Base-by-base conservation (phyloP, 2,113 vertebrate species). In the Bubo blakistoni region DNA sequence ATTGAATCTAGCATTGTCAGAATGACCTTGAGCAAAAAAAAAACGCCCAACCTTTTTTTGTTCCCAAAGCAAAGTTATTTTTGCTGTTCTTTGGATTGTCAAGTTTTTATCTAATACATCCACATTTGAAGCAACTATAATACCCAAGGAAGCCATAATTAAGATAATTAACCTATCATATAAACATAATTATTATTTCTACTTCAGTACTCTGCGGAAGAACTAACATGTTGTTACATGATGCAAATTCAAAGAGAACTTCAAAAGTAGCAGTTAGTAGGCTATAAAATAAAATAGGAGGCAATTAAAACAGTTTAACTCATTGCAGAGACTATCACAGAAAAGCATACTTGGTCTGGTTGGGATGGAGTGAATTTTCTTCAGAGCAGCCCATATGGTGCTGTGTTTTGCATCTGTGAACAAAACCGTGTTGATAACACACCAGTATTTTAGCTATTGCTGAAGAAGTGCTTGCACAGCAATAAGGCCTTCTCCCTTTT, bases 131-230 rank as follows among this genome's bases (percentile, higher is more conserved):
- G n/a, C 46, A 91, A 81, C 61, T 81, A 13, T 47, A 91, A 96
- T 49, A 81, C 30, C 30, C 34, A 72, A 86, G 44, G 26, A 91
- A 84, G 65, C 30, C n/a, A 65, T 91, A 89, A 97, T 89, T 95
- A 96, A 81, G 84, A 58, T 90, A 92, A 96, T 97, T 96, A 94
- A 81, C 32, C 77, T 86, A 91, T 94, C 92, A 94, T 38, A 81
- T 44, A 79, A 27, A 89, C 4, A 1, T 92, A 91, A 93, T 95
- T 90, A 85, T 46, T 84, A 87, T 84, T 81, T 90, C 88, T 86
- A 80, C 90, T 92, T 95, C 67, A 94, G 7, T 63, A 85, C 57
- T 76, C 21, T 46, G 34, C 78, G 70, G 47, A 91, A 92, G 83
- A 81, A 59, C 51, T 67, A 66, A 83, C 92, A 78, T 77, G 92